A percentile compares a stretch with the other conserved stretches of the same genome.
phyloP scores from a whole-genome alignment of 2,113 vertebrate species.

The Notiomystis cincta region DNA sequence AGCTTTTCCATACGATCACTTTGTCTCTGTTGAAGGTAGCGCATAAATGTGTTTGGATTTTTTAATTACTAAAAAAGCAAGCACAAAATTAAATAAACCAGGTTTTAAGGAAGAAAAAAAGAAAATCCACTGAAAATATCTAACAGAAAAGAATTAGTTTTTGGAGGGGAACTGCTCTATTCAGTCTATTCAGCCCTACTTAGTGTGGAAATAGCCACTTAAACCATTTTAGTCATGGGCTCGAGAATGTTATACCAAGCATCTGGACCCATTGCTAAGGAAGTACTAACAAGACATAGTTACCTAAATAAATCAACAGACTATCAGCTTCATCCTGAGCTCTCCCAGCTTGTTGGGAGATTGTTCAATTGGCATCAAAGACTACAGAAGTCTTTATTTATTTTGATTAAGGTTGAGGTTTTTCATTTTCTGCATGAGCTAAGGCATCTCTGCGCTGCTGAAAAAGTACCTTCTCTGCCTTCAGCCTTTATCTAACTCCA shows the following conservation, averaged over 20 bases:
- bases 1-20: neutral
- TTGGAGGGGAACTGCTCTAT: neutral
- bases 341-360: neutral
- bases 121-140: neutral
- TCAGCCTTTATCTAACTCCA: neutral
- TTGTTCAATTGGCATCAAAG: neutral
- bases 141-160: neutral
- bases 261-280: neutral
- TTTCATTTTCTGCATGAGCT: neutral
- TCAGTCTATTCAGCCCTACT: neutral
- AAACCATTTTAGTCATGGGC: neutral
- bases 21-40: neutral
- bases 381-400: neutral
- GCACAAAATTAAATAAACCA: neutral
- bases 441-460: neutral
- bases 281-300: neutral
- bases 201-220: neutral
- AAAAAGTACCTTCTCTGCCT: neutral
- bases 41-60: neutral
- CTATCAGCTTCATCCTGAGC: neutral
- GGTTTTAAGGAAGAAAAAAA: neutral
- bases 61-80: neutral
- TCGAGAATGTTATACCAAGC: neutral
- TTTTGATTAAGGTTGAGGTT: neutral
- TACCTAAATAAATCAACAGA: constrained; percentile 30